Conservation (phyloP, 1,140 invertebrate species). For the Procambarus clarkii region DNA sequence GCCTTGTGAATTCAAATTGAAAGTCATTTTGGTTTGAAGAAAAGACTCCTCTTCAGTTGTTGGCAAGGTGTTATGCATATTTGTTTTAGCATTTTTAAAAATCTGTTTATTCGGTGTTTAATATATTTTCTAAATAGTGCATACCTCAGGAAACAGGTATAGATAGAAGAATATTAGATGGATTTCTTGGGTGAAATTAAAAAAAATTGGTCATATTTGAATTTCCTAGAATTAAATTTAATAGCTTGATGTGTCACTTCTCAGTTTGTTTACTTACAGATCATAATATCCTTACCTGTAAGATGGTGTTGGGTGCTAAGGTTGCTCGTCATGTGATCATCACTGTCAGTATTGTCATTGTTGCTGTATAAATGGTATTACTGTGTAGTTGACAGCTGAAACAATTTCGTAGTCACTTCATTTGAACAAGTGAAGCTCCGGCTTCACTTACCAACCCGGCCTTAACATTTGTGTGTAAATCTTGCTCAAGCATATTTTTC, state of each 20-base stretch:
- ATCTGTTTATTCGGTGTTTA: neutral
- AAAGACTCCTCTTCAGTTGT: neutral
- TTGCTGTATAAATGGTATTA: neutral
- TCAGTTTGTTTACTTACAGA: too few relatives aligned
- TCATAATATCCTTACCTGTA: neutral
- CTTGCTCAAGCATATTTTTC: slow-evolving; percentile 1
- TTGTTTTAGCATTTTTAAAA: neutral
- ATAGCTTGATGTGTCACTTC: too few relatives aligned
- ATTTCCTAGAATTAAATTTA: too few relatives aligned
- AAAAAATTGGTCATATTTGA: too few relatives aligned
- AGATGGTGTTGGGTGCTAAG: neutral
- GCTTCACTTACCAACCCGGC: neutral
- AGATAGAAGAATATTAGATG: neutral
- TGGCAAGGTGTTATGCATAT: neutral
- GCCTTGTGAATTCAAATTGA: neutral
- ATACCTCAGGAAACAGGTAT: neutral
- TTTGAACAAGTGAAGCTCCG: neutral
- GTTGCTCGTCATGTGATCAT: neutral
- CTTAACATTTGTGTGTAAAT: neutral
- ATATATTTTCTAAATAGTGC: neutral
- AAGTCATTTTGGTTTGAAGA: neutral
- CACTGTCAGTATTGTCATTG: neutral
- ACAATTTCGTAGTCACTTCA: neutral
- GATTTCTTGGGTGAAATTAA: neutral
- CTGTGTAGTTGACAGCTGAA: neutral